phyloP scores from a whole-genome alignment of 2,797 vertebrate species.

The Dendrocincla fuliginosa region DNA sequence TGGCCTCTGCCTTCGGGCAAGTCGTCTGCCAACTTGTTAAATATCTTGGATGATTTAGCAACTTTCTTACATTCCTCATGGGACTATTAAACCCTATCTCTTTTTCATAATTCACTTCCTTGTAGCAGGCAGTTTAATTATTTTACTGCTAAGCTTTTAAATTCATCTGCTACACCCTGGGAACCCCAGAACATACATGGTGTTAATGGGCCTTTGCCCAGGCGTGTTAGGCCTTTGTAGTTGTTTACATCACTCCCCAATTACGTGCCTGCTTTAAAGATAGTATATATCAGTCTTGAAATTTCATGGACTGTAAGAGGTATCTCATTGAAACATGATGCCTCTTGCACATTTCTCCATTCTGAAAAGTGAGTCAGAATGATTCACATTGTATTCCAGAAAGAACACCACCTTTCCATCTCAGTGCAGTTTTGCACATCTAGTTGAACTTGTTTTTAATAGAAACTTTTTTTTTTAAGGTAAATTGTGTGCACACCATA shows the following conservation, averaged over 20 bases:
- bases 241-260: background rate
- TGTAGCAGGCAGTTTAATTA: slow-evolving; percentile 32
- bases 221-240: background rate
- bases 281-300: background rate
- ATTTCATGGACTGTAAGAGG: background rate
- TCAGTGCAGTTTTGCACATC: background rate
- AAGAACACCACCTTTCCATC: background rate
- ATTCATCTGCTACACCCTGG: background rate
- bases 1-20: slow-evolving; percentile 7
- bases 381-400: background rate
- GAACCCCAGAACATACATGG: background rate
- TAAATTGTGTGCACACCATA: background rate
- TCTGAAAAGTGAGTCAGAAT: slow-evolving; percentile 18
- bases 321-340: background rate
- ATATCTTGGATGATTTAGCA: slow-evolving; percentile 19
- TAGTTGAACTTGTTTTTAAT: background rate
- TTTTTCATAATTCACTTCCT: slow-evolving; percentile 10
- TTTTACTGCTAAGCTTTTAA: slow-evolving; percentile 31
- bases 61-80: background rate
- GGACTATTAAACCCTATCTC: slow-evolving; percentile 14
- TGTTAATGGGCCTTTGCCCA: background rate
- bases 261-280: slow-evolving; percentile 30
- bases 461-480: background rate
- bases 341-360: background rate
- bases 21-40: background rate